Evolutionary conservation across 1,140 invertebrate genomes (phyloP), one percentile per base, ranked within the genome.

Genomic region (Drosophila willistoni): DNA sequence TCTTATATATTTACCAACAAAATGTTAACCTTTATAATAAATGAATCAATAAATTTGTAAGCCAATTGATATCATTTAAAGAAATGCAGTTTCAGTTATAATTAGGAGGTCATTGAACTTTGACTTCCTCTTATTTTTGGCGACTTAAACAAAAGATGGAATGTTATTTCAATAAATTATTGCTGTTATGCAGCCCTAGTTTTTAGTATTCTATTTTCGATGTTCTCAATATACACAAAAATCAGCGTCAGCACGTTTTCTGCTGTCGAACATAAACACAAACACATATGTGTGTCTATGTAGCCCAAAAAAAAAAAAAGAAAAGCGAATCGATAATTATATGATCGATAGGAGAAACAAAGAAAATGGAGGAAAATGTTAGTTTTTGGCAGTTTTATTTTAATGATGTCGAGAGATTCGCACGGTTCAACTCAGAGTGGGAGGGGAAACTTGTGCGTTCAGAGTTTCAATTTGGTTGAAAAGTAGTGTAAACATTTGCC

Each of bases 321-420:
- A 71, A 44, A 62, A 77, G 64, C 70, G 61, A 64, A 77, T 71
- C 74, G 74, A 77, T 77, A 77, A 66, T 29, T 62, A 47, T 55
- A 77, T 77, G 74, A 77, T 77, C 74, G 74, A 77, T 77, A 77
- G 74, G 12, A 34, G 71, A 66, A 77, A 69, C 63, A 77, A 86
- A 79, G 44, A 51, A 51, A 51, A 51, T 22, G 17, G 19, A 51
- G 12, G 44, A 51, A 51, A 51, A 51, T 51, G 17, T 4, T 51
- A 51, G 44, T 9, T 19, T 55, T 59, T 77, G 70, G 69, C 63
- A 82, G 47, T 73, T 77, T 77, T 77, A 71, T 77, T 77, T 25
- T 42, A 13, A 14, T 51, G 64, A 68, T 68, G 64, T 68, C 73
- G 39, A 57, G 68, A 65, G 42, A 44, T 57, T 63, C 59, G 63